phyloP scores from a whole-genome alignment of 2,888 invertebrate genomes.

The Tetragnatha montana region DNA sequence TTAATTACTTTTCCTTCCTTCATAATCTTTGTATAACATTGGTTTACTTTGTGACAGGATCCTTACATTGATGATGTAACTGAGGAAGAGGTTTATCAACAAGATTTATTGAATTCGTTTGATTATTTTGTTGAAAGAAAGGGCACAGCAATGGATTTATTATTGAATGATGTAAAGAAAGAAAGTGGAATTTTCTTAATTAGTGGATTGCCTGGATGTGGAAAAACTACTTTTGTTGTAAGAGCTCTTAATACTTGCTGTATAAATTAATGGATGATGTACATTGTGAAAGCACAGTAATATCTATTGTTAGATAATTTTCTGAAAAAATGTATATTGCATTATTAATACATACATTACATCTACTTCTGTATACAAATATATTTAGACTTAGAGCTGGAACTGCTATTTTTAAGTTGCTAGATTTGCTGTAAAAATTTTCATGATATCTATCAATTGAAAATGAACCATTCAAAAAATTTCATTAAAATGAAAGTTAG shows the following conservation, averaged over 20 bases:
- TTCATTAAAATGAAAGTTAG: too few relatives aligned
- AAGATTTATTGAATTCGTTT: slow-evolving; percentile 22
- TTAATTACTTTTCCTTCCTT: neutral
- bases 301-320: too few relatives aligned
- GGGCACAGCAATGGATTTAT: slow-evolving; percentile 14
- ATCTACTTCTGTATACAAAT: too few relatives aligned
- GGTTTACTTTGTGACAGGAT: slow-evolving; percentile 73
- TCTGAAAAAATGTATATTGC: too few relatives aligned
- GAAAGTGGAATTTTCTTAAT: slow-evolving; percentile 74
- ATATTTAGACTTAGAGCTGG: too few relatives aligned
- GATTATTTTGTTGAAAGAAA: slow-evolving; percentile 38
- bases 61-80: slow-evolving; percentile 55
- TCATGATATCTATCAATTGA: too few relatives aligned
- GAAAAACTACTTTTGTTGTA: slow-evolving; percentile 76
- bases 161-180: slow-evolving; percentile 66
- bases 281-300: too few relatives aligned
- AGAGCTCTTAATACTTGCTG: neutral
- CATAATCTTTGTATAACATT: neutral
- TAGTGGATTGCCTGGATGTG: slow-evolving; percentile 76
- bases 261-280: neutral
- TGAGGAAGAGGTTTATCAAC: slow-evolving; percentile 47
- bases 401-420: too few relatives aligned
- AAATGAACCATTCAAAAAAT: too few relatives aligned
- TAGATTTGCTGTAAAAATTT: too few relatives aligned
- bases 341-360: too few relatives aligned